Percentiles rank a stretch among this genome's conserved stretches.
These are phyloP conservation scores for Theonella swinhoei DNA, from an alignment of 37 sponge, comb jelly and placozoan species.

Conservation along the genomic window DNA sequence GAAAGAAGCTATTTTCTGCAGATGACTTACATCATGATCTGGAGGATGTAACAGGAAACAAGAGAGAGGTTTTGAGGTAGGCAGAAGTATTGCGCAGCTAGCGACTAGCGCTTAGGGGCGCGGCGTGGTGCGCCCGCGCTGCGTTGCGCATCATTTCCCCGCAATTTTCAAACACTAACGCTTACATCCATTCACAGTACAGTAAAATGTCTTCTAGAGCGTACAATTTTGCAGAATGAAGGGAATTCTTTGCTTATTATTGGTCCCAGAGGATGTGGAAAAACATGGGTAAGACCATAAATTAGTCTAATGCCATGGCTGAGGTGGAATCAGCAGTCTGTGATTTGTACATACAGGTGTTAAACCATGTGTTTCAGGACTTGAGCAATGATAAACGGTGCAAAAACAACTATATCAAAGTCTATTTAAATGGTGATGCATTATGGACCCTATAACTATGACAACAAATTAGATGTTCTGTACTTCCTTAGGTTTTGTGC, in stretches of 20 bases:
- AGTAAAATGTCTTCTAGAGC: conserved; percentile 56
- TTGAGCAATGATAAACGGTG: conserved; percentile 17
- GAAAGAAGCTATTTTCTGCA: conserved; percentile 10
- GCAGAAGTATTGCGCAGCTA: too few species aligned
- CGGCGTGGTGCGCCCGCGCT: not conserved
- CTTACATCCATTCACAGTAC: conserved; percentile 15
- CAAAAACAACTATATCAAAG: conserved; percentile 42
- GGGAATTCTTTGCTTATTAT: conserved; percentile 85
- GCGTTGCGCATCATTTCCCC: not conserved
- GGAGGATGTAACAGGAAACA: not conserved
- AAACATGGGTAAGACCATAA: conserved; percentile 42
- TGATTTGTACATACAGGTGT: conserved; percentile 15
- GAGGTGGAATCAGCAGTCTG: not conserved
- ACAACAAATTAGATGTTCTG: not conserved
- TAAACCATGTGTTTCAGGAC: conserved; percentile 38
- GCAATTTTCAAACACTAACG: not conserved
- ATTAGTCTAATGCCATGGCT: not conserved
- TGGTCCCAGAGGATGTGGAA: conserved; percentile 84
- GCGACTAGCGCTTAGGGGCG: not conserved
- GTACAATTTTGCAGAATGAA: conserved; percentile 66
- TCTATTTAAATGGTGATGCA: conserved; percentile 71
- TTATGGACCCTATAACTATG: not conserved
- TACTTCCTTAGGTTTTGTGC: conserved; percentile 41
- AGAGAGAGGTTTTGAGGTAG: not conserved
- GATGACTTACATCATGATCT: not conserved